Evolutionary conservation across 2,888 invertebrate genomes (phyloP).

Genomic region (Alviniconcha strummeri): DNA sequence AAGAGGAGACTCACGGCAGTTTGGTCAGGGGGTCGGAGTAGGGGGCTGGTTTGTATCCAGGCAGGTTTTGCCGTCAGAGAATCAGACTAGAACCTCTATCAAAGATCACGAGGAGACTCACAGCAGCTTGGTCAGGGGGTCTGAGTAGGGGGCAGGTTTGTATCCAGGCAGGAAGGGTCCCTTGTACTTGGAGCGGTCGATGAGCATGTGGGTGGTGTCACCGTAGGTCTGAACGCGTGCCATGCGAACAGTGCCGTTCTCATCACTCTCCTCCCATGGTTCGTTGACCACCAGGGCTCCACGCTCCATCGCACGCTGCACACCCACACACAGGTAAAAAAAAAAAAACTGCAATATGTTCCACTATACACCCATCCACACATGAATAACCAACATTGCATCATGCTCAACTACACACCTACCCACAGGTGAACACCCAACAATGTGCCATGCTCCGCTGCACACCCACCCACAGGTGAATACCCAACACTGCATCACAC

Average conservation of each 20-base stretch:
- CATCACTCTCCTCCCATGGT: constrained; percentile 92
- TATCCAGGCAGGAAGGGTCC: constrained; percentile 93
- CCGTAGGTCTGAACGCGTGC: constrained; percentile 95
- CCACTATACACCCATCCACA: too few relatives aligned
- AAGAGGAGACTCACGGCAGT: constrained; percentile 60
- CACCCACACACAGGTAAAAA: too few relatives aligned
- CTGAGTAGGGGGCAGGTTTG: constrained; percentile 62
- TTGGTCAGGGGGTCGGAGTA: constrained; percentile 60
- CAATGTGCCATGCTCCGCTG: too few relatives aligned
- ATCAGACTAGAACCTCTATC: too few relatives aligned
- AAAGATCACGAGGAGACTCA: too few relatives aligned
- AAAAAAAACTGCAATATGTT: too few relatives aligned
- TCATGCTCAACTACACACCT: too few relatives aligned
- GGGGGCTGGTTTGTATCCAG: constrained; percentile 80
- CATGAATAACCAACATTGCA: too few relatives aligned
- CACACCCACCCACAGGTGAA: too few relatives aligned
- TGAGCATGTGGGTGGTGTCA: constrained; percentile 95
- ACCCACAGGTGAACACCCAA: too few relatives aligned
- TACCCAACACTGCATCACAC: too few relatives aligned
- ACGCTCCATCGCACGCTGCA: constrained; percentile 81
- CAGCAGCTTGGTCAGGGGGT: constrained; percentile 45
- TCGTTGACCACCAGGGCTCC: constrained; percentile 92
- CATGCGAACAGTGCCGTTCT: constrained; percentile 87
- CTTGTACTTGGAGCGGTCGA: constrained; percentile 88
- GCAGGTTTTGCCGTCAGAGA: constrained; percentile 75